Evolutionary conservation across 53 echinoderm and acorn worm species (phyloP).

Genomic region (Mesocentrotus franciscanus): DNA sequence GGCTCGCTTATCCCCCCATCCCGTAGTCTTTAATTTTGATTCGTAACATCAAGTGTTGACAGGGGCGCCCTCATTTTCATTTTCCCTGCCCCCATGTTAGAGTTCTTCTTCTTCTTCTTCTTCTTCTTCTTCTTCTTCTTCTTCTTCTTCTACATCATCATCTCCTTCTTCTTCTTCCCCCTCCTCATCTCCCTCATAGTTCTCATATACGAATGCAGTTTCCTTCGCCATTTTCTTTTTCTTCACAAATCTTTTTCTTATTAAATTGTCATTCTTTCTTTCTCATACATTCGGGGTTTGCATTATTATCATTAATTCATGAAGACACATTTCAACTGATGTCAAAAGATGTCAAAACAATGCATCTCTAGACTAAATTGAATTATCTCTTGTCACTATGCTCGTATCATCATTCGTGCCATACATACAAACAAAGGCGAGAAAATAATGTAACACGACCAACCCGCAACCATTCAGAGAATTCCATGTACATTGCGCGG

Average conservation of each 20-base stretch:
- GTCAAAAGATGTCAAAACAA: background rate
- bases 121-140: background rate
- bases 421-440: background rate
- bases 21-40: constrained; percentile 58
- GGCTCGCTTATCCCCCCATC: constrained; percentile 43
- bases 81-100: background rate
- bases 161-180: background rate
- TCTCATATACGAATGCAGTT: no score
- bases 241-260: background rate
- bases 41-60: constrained; percentile 45
- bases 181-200: no score
- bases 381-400: background rate
- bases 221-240: no score
- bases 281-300: no score
- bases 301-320: no score
- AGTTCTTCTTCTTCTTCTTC: background rate
- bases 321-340: no score
- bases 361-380: background rate
- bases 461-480: background rate
- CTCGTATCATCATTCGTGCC: background rate
- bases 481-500: background rate
- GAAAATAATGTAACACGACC: background rate
- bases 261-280: no score
- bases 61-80: constrained; percentile 21
- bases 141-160: no score